Evolutionary conservation across 2,797 vertebrate genomes (phyloP).

Genomic region (Hydrolagus colliei): DNA sequence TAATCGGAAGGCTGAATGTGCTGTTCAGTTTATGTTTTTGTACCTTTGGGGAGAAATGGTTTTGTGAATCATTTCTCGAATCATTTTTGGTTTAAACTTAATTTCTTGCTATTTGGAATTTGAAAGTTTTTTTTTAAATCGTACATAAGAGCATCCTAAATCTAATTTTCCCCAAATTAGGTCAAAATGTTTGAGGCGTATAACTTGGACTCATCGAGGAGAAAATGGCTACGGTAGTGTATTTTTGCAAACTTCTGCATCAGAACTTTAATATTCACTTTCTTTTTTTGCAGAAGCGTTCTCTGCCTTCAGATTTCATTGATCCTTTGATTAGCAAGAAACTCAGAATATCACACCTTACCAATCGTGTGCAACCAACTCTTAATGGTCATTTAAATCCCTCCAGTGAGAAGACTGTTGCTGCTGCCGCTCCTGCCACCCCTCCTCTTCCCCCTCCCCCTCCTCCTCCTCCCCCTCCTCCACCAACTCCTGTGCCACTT

Average conservation of each 20-base stretch:
- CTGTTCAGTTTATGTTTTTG: no score
- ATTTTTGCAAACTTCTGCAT: neutral
- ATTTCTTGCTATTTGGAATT: no score
- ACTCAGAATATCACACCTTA: conserved; percentile 75
- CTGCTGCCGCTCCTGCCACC: conserved; percentile 41
- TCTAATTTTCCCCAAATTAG: neutral
- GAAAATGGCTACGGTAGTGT: neutral
- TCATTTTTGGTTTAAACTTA: no score
- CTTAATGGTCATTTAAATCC: conserved; percentile 47
- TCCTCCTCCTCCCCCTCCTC: conserved; percentile 48
- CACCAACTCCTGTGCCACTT: conserved; percentile 47
- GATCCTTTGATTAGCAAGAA: conserved; percentile 76
- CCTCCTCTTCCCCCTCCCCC: conserved; percentile 38
- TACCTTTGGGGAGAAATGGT: no score
- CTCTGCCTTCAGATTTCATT: conserved; percentile 63
- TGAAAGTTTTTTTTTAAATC: no score
- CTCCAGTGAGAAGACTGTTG: conserved; percentile 50
- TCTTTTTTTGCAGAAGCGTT: conserved; percentile 60
- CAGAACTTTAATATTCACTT: neutral
- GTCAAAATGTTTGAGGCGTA: neutral
- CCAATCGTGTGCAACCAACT: conserved; percentile 55
- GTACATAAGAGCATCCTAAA: neutral
- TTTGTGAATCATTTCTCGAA: no score
- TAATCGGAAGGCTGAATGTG: no score
- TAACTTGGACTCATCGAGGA: neutral